These are phyloP conservation scores for Nomada ruficornis DNA, from an alignment of 2,888 invertebrate species.

Conservation along the genomic window DNA sequence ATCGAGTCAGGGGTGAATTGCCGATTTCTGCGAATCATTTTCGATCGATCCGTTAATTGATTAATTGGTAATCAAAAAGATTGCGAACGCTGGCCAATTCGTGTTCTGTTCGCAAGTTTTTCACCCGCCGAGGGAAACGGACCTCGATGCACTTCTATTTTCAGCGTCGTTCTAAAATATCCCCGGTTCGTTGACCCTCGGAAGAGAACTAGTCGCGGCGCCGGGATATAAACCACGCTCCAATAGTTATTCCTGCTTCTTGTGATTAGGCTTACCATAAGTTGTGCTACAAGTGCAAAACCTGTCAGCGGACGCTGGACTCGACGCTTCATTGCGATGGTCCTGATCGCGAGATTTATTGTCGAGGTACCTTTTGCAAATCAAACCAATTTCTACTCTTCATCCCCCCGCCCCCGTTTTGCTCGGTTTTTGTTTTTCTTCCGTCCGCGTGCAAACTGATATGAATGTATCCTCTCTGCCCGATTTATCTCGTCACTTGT, in stretches of 20 bases:
- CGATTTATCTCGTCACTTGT: no score
- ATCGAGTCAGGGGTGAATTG: no score
- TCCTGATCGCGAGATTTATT: constrained; percentile 96
- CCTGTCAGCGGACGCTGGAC: constrained; percentile 93
- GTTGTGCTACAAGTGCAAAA: constrained; percentile 94
- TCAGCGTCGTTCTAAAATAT: neutral
- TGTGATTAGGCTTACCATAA: constrained; percentile 93
- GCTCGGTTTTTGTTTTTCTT: neutral
- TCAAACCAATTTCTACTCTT: constrained; percentile 33
- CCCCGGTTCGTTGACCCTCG: neutral
- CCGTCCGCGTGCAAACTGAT: no score
- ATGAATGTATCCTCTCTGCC: no score
- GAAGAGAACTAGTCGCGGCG: constrained; percentile 53
- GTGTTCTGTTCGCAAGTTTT: no score
- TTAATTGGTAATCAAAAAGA: no score
- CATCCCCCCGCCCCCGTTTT: neutral
- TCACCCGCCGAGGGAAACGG: no score
- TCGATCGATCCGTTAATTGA: no score
- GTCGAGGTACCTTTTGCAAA: constrained; percentile 89
- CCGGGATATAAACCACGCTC: constrained; percentile 48
- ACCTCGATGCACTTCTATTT: neutral
- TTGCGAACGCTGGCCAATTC: no score
- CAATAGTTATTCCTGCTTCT: constrained; percentile 80
- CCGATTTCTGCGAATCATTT: no score
- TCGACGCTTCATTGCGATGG: constrained; percentile 96